These are phyloP conservation scores for Drosophila kohkoa DNA, from an alignment of 1,140 invertebrate genomes.

Conservation along the genomic window DNA sequence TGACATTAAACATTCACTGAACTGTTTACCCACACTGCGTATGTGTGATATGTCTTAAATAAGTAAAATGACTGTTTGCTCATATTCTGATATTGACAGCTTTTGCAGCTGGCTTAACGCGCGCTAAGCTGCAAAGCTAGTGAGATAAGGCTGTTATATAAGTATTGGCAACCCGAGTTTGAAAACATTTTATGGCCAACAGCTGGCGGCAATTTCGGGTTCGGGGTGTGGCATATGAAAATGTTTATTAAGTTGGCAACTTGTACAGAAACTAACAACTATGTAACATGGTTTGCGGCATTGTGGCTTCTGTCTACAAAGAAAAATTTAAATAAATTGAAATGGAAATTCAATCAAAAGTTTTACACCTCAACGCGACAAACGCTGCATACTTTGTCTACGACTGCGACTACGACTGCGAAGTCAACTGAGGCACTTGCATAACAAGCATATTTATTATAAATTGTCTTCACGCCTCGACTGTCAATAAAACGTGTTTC, in stretches of 20 bases:
- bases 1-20: too few relatives aligned
- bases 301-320: constrained; percentile 5
- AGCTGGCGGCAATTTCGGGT: constrained; percentile 24
- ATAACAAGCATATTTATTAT: constrained; percentile 30
- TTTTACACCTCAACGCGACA: constrained; percentile 28
- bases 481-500: constrained; percentile 23
- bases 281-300: constrained; percentile 28
- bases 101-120: constrained; percentile 13
- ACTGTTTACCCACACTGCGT: too few relatives aligned
- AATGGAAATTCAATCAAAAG: constrained; percentile 67
- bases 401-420: neutral
- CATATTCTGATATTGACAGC: neutral
- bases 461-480: constrained; percentile 27
- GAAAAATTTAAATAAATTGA: constrained; percentile 53
- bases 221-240: constrained; percentile 26
- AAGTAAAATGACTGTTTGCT: neutral
- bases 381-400: neutral
- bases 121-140: constrained; percentile 5
- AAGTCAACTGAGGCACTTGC: constrained; percentile 17
- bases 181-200: constrained; percentile 25
- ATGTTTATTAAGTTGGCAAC: constrained; percentile 53
- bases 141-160: neutral
- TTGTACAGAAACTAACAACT: constrained; percentile 43
- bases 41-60: too few relatives aligned
- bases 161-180: constrained; percentile 6